Conservation (phyloP, 2,797 vertebrate genomes). For the Anguilla obscura region DNA sequence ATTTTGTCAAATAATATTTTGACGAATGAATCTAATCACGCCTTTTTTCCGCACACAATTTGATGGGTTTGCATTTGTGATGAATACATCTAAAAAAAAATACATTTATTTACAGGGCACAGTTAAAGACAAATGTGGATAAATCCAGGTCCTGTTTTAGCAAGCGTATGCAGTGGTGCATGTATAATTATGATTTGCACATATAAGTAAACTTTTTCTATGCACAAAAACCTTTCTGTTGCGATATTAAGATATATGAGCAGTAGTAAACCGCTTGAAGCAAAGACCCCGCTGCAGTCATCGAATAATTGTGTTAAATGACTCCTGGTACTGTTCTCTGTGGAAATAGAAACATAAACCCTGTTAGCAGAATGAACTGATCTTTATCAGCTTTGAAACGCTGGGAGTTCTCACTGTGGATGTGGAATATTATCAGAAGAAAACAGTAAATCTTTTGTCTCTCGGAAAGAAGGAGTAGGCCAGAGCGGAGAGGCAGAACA, state of each 20-base stretch:
- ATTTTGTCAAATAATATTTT: background rate
- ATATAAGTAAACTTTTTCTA: background rate
- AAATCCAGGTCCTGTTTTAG: background rate
- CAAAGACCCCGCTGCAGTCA: background rate
- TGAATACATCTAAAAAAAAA: background rate
- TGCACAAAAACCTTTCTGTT: background rate
- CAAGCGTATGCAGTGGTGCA: background rate
- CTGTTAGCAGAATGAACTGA: background rate
- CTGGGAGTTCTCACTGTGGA: background rate
- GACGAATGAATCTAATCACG: background rate
- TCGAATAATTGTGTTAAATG: background rate
- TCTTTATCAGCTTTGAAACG: background rate
- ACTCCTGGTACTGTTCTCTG: background rate
- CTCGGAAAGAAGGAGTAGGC: background rate
- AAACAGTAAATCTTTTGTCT: background rate
- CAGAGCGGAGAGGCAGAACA: background rate
- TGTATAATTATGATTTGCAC: background rate
- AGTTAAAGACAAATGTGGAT: background rate
- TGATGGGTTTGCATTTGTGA: background rate
- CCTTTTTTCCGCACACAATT: background rate
- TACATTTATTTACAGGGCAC: background rate
- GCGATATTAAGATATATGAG: constrained; percentile 4
- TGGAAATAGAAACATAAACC: background rate
- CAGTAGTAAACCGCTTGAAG: background rate
- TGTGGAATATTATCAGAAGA: constrained; percentile 8